Evolutionary conservation across 2,888 invertebrate species (phyloP).

Genomic region (Archips crataeganus): DNA sequence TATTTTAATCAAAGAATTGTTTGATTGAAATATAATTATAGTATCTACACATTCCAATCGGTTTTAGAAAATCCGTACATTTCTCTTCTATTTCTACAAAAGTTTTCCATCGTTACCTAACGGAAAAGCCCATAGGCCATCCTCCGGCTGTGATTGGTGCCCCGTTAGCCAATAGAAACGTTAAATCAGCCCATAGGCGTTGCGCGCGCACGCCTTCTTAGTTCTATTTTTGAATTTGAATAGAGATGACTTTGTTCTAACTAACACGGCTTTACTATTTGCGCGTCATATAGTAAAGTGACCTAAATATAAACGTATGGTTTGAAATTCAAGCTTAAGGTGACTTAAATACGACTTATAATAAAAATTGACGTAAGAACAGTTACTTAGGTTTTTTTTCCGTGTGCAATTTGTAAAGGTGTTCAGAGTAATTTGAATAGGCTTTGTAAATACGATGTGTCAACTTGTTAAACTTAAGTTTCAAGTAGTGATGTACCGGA

Average conservation of each 20-base stretch:
- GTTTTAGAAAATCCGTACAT: neutral
- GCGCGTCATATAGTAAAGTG: neutral
- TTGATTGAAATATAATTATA: too few relatives aligned
- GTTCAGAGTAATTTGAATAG: conserved; percentile 17
- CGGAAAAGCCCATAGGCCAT: conserved; percentile 73
- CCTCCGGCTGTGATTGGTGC: conserved; percentile 75
- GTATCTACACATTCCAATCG: neutral
- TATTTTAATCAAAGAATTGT: neutral
- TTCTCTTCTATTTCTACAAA: conserved; percentile 22
- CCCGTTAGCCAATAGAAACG: conserved; percentile 70
- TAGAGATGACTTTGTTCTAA: conserved; percentile 50
- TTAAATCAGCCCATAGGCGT: conserved; percentile 66
- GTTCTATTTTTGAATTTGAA: conserved; percentile 79
- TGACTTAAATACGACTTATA: neutral
- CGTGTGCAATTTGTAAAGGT: neutral
- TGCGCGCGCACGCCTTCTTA: conserved; percentile 74
- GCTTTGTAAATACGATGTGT: conserved; percentile 13
- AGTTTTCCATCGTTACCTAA: conserved; percentile 48
- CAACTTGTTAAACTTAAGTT: neutral
- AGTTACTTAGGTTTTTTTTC: neutral
- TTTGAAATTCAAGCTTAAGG: neutral
- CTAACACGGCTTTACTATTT: neutral
- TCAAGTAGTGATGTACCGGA: too few relatives aligned
- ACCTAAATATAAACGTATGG: neutral
- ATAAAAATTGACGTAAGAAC: neutral